These are phyloP conservation scores for Hololepta plana DNA, from an alignment of 2,888 invertebrate genomes.

Conservation along the genomic window DNA sequence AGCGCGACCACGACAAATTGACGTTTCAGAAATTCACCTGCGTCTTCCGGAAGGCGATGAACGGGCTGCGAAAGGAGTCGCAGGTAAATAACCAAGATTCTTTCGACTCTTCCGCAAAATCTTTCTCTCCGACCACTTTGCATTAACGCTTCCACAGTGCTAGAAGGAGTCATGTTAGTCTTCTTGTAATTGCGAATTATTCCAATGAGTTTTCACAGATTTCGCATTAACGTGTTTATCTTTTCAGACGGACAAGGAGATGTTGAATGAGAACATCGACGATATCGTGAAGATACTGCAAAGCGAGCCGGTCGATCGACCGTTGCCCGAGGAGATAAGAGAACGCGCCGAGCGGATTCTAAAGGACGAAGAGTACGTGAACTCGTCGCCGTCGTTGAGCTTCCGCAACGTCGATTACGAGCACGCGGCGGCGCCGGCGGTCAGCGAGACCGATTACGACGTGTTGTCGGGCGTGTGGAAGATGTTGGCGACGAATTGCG, in stretches of 20 bases:
- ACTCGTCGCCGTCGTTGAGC: slow-evolving; percentile 4
- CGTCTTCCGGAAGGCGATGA: slow-evolving; percentile 16
- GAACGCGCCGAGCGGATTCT: slow-evolving; percentile 7
- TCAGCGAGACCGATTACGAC: slow-evolving; percentile 10
- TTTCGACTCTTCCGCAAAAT: too few species aligned
- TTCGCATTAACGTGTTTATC: too few species aligned
- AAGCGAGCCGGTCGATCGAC: slow-evolving; percentile 5
- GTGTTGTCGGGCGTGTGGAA: slow-evolving; percentile 17
- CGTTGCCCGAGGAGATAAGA: slow-evolving; percentile 7
- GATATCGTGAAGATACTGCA: slow-evolving; percentile 8
- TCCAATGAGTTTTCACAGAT: slow-evolving; percentile 1
- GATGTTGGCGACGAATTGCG: slow-evolving; percentile 13
- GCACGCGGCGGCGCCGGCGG: too few species aligned
- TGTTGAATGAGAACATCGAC: slow-evolving; percentile 9
- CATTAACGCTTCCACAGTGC: too few species aligned
- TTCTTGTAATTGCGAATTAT: too few species aligned
- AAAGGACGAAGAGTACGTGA: slow-evolving; percentile 7
- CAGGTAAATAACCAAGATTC: slow-evolving; percentile 13
- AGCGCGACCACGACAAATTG: slow-evolving; percentile 16
- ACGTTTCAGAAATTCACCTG: slow-evolving; percentile 17
- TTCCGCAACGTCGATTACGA: too few species aligned
- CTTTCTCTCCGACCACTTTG: too few species aligned
- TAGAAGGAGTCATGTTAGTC: too few species aligned
- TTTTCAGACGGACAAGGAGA: slow-evolving; percentile 9
- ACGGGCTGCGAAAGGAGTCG: slow-evolving; percentile 12